Base-by-base conservation (phyloP, 2,888 invertebrate species). In the Hecatera dysodea region DNA sequence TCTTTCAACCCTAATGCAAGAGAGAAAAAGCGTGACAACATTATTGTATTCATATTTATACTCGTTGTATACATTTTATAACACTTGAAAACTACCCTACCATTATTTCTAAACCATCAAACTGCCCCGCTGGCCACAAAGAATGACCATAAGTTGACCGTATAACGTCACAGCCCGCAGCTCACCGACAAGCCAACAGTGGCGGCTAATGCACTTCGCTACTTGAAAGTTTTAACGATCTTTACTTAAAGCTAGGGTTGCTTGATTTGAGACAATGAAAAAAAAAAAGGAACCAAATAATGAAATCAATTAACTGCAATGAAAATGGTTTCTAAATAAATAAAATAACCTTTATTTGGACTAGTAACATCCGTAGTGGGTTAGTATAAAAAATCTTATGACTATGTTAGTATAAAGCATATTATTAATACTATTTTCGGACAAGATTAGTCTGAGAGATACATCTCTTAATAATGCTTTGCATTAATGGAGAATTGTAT, bases 161-260 rank as follows among this genome's bases (percentile, higher is more conserved):
- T 63, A 46, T 63, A 64, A 74, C 70, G 73, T 79, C 77, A 63
- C 64, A 60, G 55, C 60, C 19, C 75, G 59, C 64, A 56, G 52
- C 56, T 17, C 67, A 70, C 65, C 79, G 68, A 83, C 80, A 77
- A 71, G 77, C 73, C 66, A n/a, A 84, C 75, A 60, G 65, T 66
- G 69, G 74, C 66, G 80, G 89, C 92, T 95, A 95, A 95, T 95
- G 95, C 93, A 94, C 91, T 92, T 78, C 90, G 90, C 93, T 90
- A 93, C 93, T 94, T 92, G 87, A 89, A 91, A 94, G 90, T 93
- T 94, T 93, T 94, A 95, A 94, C 93, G 93, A 93, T 93, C 91
- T 92, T 93, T 91, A 90, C 92, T 92, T 87, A 90, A 86, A 89
- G 90, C 91, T 93, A 93, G 63, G 71, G 71, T 53, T 71, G 73